Evolutionary conservation across 1,140 invertebrate genomes (phyloP), one percentile per base, ranked within the genome.

Genomic region (Halictus rubicundus): DNA sequence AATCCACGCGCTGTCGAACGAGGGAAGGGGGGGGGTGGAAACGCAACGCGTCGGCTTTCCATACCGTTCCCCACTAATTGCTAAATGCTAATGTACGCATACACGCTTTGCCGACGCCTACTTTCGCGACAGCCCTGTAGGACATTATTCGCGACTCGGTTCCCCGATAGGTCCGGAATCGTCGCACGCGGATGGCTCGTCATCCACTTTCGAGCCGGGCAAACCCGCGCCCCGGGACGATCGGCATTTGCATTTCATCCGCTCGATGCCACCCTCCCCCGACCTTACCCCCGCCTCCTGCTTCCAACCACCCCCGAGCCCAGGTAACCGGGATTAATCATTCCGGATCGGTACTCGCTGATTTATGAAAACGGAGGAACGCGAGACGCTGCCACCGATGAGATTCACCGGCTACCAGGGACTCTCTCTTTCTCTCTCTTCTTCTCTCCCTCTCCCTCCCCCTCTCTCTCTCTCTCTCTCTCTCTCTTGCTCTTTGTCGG

Each of bases 1-100:
- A 65, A 75, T 69, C 64, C 68, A 16, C 46, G 68, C 66, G 7
- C 66, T 32, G 66, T 54, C 66, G 75, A 71, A 63, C 64, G 63
- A 42, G 4, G 60, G 12, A 2, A 8, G 37, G 37, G 37, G 37
- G 32, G 39, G 23, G 61, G 25, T 21, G 21, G n/a, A 52, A 25
- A 10, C 25, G 54, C 54, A 57, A 57, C 21, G 49, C 54, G 54
- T 7, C 49, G 49, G 54, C n/a, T 57, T 57, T 57, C 54, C 54
- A 61, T 49, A 60, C 77, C 80, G 64, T 78, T 82, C 70, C 71
- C 77, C 76, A 82, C 81, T 87, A 87, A 87, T 87, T 87, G 85
- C 85, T 85, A 87, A 87, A 87, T 87, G 85, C 85, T 87, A 87
- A 87, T 87, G 85, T 87, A 77, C 77, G 80, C 77, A 82, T 80